Evolutionary conservation across 2,797 vertebrate species (phyloP).

Genomic region (Esox lucius): DNA sequence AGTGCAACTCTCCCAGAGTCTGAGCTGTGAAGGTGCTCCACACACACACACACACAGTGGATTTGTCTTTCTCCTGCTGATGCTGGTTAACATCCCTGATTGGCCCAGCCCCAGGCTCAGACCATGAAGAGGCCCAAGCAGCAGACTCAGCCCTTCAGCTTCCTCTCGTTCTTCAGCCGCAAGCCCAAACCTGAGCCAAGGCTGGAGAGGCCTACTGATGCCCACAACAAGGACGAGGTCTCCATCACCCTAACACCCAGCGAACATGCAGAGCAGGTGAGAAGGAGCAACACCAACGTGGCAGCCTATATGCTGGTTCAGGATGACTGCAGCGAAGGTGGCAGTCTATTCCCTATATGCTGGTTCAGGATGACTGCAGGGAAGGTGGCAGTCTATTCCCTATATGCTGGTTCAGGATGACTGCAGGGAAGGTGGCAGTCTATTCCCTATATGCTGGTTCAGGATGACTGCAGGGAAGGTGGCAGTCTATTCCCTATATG

Average conservation of each 20-base stretch:
- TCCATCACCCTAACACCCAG: constrained; percentile 67
- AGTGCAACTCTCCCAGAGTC: constrained; percentile 46
- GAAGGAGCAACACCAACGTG: not conserved
- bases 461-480: too few species aligned
- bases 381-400: too few species aligned
- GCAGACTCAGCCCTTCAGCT: constrained; percentile 72
- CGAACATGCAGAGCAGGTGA: constrained; percentile 69
- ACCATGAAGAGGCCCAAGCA: constrained; percentile 81
- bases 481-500: too few species aligned
- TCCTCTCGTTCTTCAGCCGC: constrained; percentile 79
- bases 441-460: too few species aligned
- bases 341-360: too few species aligned
- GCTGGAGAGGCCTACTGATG: constrained; percentile 60
- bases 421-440: too few species aligned
- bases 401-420: too few species aligned
- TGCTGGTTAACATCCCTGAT: constrained; percentile 60
- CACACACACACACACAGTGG: constrained; percentile 15
- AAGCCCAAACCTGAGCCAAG: constrained; percentile 75
- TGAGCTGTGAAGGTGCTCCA: constrained; percentile 54
- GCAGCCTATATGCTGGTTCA: not conserved
- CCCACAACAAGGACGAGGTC: constrained; percentile 63
- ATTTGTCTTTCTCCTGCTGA: constrained; percentile 52
- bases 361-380: too few species aligned
- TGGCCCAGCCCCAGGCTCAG: constrained; percentile 37
- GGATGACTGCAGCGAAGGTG: not conserved